phyloP scores from a whole-genome alignment of 2,113 vertebrate genomes.

The Datnioides undecimradiatus region DNA sequence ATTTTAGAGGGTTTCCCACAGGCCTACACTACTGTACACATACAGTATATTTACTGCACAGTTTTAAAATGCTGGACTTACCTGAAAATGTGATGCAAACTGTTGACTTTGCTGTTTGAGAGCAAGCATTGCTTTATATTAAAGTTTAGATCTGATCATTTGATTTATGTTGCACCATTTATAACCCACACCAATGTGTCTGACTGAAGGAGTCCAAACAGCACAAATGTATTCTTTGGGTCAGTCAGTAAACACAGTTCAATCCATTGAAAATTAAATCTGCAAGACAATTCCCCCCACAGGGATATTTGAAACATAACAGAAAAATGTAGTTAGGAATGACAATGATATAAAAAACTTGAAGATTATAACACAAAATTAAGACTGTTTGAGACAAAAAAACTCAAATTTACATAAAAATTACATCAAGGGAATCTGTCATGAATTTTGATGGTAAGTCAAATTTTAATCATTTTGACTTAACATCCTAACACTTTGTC shows the following conservation, averaged over 20 bases:
- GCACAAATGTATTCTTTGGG: neutral
- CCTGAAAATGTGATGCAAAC: constrained; percentile 43
- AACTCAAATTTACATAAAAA: too few species aligned
- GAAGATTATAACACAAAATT: neutral
- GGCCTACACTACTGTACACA: neutral
- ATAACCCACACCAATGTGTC: neutral
- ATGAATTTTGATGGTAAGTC: too few species aligned
- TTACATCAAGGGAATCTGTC: neutral
- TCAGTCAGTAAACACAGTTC: neutral
- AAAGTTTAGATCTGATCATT: constrained; percentile 29
- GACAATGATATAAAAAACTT: neutral
- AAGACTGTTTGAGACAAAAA: too few species aligned
- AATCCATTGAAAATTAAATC: neutral
- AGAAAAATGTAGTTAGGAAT: neutral
- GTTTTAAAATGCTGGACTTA: neutral
- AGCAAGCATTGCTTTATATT: constrained; percentile 42
- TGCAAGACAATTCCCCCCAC: neutral
- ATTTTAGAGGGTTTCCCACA: neutral
- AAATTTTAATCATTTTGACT: neutral
- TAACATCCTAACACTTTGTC: too few species aligned
- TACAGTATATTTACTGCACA: neutral
- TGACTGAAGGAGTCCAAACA: neutral
- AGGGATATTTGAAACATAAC: neutral
- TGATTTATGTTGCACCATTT: constrained; percentile 15
- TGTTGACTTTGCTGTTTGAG: constrained; percentile 31